These are phyloP conservation scores for Leptosomus discolor DNA, from an alignment of 2,113 vertebrate species.

Conservation along the genomic window DNA sequence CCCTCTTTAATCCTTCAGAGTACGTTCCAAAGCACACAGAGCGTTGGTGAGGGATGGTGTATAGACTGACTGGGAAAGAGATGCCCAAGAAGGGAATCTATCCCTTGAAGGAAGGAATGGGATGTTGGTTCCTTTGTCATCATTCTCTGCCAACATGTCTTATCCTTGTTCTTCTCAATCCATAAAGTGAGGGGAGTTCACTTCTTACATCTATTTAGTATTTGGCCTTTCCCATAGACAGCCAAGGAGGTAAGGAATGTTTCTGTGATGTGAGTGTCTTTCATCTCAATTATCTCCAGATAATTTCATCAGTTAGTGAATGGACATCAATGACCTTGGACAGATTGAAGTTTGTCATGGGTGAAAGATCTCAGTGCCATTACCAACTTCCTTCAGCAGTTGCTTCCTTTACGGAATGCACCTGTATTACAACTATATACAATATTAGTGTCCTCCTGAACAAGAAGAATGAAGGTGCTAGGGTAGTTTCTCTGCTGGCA, in stretches of 20 bases:
- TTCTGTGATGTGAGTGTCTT: not conserved
- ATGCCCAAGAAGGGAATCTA: not conserved
- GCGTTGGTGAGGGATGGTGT: not conserved
- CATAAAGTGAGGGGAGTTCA: not conserved
- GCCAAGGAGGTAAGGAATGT: not conserved
- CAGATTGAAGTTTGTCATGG: not conserved
- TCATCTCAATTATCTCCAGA: not conserved
- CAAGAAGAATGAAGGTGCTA: not conserved
- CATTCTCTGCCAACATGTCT: accelerated
- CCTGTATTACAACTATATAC: not conserved
- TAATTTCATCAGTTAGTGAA: not conserved
- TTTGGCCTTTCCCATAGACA: not conserved
- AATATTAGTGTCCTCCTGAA: not conserved
- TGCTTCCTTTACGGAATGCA: not conserved
- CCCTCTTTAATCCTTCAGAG: not conserved
- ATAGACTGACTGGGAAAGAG: not conserved
- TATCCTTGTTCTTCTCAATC: not conserved
- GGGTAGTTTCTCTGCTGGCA: not conserved
- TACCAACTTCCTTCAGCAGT: not conserved
- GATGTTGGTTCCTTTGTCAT: not conserved
- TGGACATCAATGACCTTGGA: not conserved
- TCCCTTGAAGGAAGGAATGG: not conserved
- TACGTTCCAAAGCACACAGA: not conserved
- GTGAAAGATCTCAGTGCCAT: not conserved
- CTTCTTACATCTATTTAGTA: not conserved